Percentiles rank a stretch among this genome's conserved stretches.
phyloP scores from a whole-genome alignment of 2,797 vertebrate species.

The Takifugu rubripes region DNA sequence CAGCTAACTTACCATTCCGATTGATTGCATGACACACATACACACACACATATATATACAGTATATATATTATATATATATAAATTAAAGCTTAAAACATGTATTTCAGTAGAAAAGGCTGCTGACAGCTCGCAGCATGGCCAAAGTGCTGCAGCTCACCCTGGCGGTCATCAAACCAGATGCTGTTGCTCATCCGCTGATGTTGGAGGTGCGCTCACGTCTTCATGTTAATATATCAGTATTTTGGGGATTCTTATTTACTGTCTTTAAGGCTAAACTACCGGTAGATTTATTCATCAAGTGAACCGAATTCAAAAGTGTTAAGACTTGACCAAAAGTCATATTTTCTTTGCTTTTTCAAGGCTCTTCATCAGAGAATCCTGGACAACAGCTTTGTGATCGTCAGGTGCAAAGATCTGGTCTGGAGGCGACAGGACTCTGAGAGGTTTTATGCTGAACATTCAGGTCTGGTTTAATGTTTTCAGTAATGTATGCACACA shows the following conservation, averaged over 20 bases:
- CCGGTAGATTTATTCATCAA: too few relatives aligned
- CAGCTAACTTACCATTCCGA: too few relatives aligned
- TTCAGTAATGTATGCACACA: not conserved
- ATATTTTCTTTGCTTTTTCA: slow-evolving; percentile 1
- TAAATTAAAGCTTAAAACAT: too few relatives aligned
- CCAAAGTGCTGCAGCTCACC: slow-evolving; percentile 85
- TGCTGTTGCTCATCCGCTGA: slow-evolving; percentile 86
- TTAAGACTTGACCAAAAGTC: not conserved
- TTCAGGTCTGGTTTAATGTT: slow-evolving; percentile 71
- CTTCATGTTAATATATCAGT: too few relatives aligned
- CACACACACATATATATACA: too few relatives aligned
- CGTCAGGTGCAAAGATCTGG: slow-evolving; percentile 79
- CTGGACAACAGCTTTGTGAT: slow-evolving; percentile 84
- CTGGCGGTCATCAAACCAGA: slow-evolving; percentile 92
- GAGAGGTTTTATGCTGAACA: slow-evolving; percentile 89
- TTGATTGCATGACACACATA: too few relatives aligned
- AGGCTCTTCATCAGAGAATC: slow-evolving; percentile 89
- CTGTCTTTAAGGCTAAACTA: too few relatives aligned
- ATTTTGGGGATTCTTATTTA: too few relatives aligned
- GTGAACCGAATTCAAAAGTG: too few relatives aligned
- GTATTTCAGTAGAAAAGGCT: slow-evolving; percentile 47
- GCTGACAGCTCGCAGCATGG: slow-evolving; percentile 44
- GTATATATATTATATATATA: too few relatives aligned
- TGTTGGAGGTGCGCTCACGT: slow-evolving; percentile 77
- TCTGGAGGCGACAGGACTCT: slow-evolving; percentile 81